Evolutionary conservation across 1,140 invertebrate genomes (phyloP), one percentile per base, ranked within the genome.

Genomic region (Conus betulinus): DNA sequence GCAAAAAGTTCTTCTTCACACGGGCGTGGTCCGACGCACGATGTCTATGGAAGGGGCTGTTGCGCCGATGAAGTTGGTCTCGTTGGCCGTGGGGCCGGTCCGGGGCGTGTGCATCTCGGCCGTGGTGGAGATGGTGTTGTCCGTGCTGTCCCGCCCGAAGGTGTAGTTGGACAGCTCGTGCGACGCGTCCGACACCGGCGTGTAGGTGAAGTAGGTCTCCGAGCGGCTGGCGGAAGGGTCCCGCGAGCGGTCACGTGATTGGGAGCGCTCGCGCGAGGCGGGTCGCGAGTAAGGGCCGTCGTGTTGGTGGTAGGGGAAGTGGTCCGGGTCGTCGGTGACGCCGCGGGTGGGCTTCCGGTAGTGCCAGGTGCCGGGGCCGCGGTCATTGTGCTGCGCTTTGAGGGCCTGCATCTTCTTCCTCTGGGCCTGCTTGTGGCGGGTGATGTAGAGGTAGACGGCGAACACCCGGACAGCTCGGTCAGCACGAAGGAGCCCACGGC

Each of bases 391-490:
- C 13, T 91, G 79, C 13, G 87, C 71, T 87, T 94, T 95, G 63
- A 93, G 90, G 83, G 92, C 91, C 85, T 94, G 92, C 87, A 92
- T 91, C 89, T 94, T 94, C 91, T 94, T 94, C 83, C 92, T 87
- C 90, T 94, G 93, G 63, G 93, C 92, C 74, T 94, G 92, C 92
- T 94, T 94, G 88, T 95, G 93, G 52, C 93, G 93, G 52, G 94
- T 94, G 88, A 95, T 95, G 90, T 95, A 95, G 52, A 95, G 89
- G 89, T 95, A 95, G 39, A 95, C 94, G 74, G 94, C 95, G 87
- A 95, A 94, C 8, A 95, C 94, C n/a, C 94, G 15, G 94, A 94
- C 79, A 95, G 89, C 90, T 95, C 94, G 17, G 94, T 94, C 76
- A 93, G 91, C 81, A 93, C 92, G 90, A 95, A 95, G 25, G 94